phyloP scores from a whole-genome alignment of 2,797 vertebrate species.

The Otolemur crassicaudatus region DNA sequence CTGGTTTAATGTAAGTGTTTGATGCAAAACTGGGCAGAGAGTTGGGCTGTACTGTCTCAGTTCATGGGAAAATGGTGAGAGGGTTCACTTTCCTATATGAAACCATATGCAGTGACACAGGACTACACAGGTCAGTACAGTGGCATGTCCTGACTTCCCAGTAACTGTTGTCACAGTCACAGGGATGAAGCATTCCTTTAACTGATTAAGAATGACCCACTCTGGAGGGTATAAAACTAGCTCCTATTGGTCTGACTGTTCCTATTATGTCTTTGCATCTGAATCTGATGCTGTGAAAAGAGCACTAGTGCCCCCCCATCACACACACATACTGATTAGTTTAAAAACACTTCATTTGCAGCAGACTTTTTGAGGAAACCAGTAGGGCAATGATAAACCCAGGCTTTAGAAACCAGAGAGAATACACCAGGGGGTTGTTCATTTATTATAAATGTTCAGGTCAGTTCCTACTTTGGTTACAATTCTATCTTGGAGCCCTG shows the following conservation, averaged over 20 bases:
- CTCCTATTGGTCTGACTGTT: neutral
- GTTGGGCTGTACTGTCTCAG: neutral
- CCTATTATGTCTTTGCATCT: neutral
- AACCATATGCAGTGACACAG: neutral
- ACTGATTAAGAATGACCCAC: neutral
- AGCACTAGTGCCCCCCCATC: neutral
- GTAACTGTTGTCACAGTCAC: neutral
- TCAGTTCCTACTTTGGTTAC: constrained; percentile 44
- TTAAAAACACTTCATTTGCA: constrained; percentile 14
- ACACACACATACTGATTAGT: neutral
- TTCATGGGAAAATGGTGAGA: neutral
- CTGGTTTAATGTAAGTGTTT: neutral
- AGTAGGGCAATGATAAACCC: neutral
- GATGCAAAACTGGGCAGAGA: neutral
- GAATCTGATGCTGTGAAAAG: neutral
- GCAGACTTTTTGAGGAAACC: neutral
- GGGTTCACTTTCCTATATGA: neutral
- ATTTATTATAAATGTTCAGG: constrained; percentile 62
- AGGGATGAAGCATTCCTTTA: neutral
- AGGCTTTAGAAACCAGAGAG: constrained; percentile 9
- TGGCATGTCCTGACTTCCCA: neutral
- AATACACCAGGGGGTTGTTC: constrained; percentile 1
- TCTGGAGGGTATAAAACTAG: neutral
- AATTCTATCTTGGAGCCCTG: constrained; percentile 50
- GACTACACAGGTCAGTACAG: neutral